Evolutionary conservation across 2,888 invertebrate species (phyloP).

Genomic region (Erebia ligea): DNA sequence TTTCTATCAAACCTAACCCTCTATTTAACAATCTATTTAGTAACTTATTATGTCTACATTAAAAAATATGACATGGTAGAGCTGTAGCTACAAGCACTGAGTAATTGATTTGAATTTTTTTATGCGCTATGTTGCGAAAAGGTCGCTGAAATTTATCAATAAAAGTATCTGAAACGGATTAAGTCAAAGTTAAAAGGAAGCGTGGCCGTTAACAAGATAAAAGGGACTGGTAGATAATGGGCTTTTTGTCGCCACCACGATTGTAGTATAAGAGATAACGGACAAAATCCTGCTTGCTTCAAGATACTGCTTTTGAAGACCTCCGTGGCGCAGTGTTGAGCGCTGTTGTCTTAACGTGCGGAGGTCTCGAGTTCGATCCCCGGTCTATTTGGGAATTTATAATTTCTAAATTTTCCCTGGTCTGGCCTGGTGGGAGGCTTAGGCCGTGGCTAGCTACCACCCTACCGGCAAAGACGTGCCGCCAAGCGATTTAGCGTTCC

Average conservation of each 20-base stretch:
- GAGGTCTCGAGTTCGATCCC: too few relatives aligned
- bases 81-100: constrained; percentile 17
- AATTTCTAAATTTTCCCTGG: too few relatives aligned
- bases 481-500: too few relatives aligned
- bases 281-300: neutral
- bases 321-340: too few relatives aligned
- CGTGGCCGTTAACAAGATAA: constrained; percentile 70
- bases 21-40: constrained; percentile 20
- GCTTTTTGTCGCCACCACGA: constrained; percentile 66
- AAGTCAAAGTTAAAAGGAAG: constrained; percentile 68
- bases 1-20: too few relatives aligned
- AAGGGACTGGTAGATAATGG: constrained; percentile 65
- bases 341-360: too few relatives aligned
- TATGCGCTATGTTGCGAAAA: constrained; percentile 27
- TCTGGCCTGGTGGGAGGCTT: too few relatives aligned
- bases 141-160: constrained; percentile 40
- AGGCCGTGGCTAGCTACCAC: too few relatives aligned
- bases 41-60: neutral
- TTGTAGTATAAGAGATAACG: constrained; percentile 47
- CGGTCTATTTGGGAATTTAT: too few relatives aligned
- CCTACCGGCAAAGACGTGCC: too few relatives aligned
- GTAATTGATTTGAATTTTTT: constrained; percentile 33
- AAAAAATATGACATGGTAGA: constrained; percentile 3
- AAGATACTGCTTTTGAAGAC: too few relatives aligned
- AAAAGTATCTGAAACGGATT: constrained; percentile 46